These are phyloP conservation scores for Drosophila subsilvestris DNA, from an alignment of 2,888 invertebrate species.

Conservation along the genomic window DNA sequence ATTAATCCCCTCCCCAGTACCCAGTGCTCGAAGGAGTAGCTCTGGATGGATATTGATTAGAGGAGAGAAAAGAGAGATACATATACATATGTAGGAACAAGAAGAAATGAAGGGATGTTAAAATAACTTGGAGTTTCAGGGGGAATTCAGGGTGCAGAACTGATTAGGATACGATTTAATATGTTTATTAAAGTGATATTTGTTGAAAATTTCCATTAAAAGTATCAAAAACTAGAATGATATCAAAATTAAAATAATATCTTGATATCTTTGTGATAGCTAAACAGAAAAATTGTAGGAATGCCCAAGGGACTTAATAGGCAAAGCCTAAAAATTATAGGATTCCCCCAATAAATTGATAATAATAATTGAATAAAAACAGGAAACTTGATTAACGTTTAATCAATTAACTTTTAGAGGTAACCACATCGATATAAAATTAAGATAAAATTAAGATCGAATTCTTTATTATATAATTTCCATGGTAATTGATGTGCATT, in stretches of 20 bases:
- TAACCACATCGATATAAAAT: not conserved
- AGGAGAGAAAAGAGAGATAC: no score
- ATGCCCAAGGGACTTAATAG: not conserved
- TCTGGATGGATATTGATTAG: no score
- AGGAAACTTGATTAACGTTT: no score
- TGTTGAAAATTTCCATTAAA: no score
- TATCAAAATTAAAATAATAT: not conserved
- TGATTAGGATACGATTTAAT: no score
- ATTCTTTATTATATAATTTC: not conserved
- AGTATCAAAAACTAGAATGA: not conserved
- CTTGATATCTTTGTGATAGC: not conserved
- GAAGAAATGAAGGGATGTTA: not conserved
- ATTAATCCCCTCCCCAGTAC: conserved; percentile 17
- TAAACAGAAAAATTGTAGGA: not conserved
- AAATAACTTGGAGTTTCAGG: no score
- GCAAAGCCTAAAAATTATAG: not conserved
- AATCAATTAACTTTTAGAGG: no score
- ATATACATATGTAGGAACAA: not conserved
- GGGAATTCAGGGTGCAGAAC: no score
- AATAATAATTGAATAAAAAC: no score
- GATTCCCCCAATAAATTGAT: not conserved
- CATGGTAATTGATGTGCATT: not conserved
- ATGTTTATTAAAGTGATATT: no score
- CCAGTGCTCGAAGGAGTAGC: conserved; percentile 2
- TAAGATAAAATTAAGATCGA: not conserved